A percentile compares a stretch with the other conserved stretches of the same genome.
phyloP scores from a whole-genome alignment of 2,888 invertebrate species.

The Polydrusus tereticollis region DNA sequence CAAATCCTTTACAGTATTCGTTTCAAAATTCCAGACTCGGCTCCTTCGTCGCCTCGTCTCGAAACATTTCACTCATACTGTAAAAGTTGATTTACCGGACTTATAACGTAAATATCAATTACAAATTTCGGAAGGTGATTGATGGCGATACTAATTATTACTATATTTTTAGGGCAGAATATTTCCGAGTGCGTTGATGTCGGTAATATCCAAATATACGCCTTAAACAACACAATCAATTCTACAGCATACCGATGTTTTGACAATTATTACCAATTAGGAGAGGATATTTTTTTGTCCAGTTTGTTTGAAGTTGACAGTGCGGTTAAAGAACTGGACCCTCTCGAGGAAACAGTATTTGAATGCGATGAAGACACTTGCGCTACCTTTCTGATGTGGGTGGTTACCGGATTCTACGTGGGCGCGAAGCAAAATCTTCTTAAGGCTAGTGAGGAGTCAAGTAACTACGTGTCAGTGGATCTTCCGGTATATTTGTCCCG shows the following conservation, averaged over 20 bases:
- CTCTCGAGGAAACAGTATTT: not conserved
- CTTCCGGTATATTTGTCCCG: not conserved
- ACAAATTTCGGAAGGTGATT: not conserved
- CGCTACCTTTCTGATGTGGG: not conserved
- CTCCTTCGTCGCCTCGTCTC: too few species aligned
- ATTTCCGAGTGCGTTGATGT: not conserved
- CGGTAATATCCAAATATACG: not conserved
- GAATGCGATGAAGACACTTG: not conserved
- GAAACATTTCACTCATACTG: too few species aligned
- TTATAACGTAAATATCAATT: not conserved
- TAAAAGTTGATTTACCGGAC: too few species aligned
- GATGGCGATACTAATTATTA: too few species aligned
- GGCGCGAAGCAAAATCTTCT: not conserved
- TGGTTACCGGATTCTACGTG: not conserved
- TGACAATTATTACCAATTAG: not conserved
- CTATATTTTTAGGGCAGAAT: slow-evolving; percentile 1
- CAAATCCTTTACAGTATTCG: too few species aligned
- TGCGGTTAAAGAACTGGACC: not conserved
- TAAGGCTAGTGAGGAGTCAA: not conserved
- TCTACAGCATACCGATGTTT: not conserved
- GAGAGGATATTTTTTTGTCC: not conserved
- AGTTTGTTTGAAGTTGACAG: not conserved
- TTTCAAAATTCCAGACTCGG: too few species aligned
- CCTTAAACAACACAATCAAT: not conserved
- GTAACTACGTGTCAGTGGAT: not conserved